Evolutionary conservation across 92 coral and sea anemone species (phyloP), one percentile per base, ranked within the genome.

Genomic region (Zoanthus sociatus): DNA sequence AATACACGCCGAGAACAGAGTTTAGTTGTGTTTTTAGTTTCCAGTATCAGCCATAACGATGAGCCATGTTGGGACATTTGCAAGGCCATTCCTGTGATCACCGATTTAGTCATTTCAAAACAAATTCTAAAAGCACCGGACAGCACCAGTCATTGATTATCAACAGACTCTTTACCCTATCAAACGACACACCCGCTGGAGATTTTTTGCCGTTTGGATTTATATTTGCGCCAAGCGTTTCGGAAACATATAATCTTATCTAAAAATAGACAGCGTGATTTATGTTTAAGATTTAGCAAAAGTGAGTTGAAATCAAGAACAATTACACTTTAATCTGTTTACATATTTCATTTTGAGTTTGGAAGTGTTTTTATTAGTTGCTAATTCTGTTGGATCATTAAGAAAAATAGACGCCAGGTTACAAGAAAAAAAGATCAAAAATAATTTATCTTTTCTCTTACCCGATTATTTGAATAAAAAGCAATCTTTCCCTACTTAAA

Each of bases 81-180:
- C 85, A 81, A 53, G 85, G 75, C 75, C 50, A 56, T 37, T 50
- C 75, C 75, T 66, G 63, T 64, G 75, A 31, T 81, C 85, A 81
- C 85, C 74, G 85, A 81, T 81, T 81, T 81, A 58, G 73, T 81
- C 85, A 81, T 81, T 81, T 81, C 85, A 81, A 81, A 81, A 81
- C 85, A 81, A 81, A 46, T 47, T 9, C 20, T 20, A 45, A 66
- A 11, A 66, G 75, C 74, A 81, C 85, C 85, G 85, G 75, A 17
- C 66, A 63, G 9, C 33, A 81, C 85, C 85, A 81, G 85, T 30
- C 74, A 45, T 3, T n/a, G 42, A 46, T 26, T 18, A 63, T 81
- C 85, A 81, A 81, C 85, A 81, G 56, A 18, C 58, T n/a, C 20
- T 47, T 13, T 6, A 20, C 18, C 8, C 37, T 21, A 8, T 47